phyloP scores from a whole-genome alignment of 2,113 vertebrate genomes.

The Paramisgurnus dabryanus region DNA sequence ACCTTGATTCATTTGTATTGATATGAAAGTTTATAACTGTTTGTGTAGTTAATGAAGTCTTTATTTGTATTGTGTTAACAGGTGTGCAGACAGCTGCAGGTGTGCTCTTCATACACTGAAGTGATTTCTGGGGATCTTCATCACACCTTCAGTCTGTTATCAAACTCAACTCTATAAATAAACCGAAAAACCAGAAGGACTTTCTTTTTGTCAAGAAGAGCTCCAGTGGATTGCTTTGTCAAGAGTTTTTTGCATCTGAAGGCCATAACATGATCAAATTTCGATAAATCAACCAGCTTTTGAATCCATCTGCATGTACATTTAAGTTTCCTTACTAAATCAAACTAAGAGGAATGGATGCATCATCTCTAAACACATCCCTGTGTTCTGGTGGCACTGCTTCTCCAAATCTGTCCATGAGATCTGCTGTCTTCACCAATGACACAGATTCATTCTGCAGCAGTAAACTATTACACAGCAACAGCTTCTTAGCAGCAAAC shows the following conservation, averaged over 20 bases:
- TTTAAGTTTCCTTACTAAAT: background rate
- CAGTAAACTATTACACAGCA: constrained; percentile 59
- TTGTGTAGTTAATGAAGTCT: background rate
- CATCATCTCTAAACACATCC: constrained; percentile 42
- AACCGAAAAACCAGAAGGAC: no score
- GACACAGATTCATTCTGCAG: constrained; percentile 63
- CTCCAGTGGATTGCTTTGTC: background rate
- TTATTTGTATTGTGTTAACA: background rate
- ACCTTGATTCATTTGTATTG: no score
- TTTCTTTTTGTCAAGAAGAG: background rate
- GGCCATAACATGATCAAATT: background rate
- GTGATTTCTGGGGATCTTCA: background rate
- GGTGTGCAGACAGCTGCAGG: background rate
- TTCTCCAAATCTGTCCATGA: constrained; percentile 67
- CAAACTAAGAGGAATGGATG: constrained; percentile 41
- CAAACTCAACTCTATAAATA: background rate
- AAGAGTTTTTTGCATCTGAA: background rate
- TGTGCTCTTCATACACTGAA: constrained; percentile 7
- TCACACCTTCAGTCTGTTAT: background rate
- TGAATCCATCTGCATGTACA: background rate
- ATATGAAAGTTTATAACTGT: no score
- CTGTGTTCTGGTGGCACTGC: constrained; percentile 52
- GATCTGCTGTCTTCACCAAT: constrained; percentile 59
- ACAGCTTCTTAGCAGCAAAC: constrained; percentile 71
- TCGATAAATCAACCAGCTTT: no score